Evolutionary conservation across 1,140 invertebrate species (phyloP).

Genomic region (Euwallacea fornicatus): DNA sequence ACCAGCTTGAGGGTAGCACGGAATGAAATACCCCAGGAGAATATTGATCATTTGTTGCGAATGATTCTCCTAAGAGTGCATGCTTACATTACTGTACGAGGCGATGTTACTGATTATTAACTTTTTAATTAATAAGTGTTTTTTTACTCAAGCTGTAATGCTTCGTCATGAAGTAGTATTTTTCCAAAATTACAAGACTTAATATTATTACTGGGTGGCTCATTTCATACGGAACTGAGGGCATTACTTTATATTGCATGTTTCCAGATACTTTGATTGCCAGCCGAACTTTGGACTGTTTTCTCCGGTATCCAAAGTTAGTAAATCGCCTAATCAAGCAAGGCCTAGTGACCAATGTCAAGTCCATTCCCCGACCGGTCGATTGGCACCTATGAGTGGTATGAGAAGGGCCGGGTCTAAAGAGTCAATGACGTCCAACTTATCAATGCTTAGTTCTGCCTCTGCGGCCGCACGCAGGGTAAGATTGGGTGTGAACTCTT

Average conservation of each 20-base stretch:
- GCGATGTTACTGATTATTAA: too few species aligned
- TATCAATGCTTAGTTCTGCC: conserved; percentile 69
- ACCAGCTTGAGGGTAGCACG: background rate
- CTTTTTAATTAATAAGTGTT: too few species aligned
- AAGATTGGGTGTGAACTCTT: conserved; percentile 73
- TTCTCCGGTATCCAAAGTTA: conserved; percentile 86
- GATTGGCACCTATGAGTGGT: conserved; percentile 56
- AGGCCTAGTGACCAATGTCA: conserved; percentile 63
- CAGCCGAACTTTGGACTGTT: conserved; percentile 88
- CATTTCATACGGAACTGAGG: too few species aligned
- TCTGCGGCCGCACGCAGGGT: conserved; percentile 55
- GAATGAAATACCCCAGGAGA: too few species aligned
- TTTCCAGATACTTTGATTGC: conserved; percentile 91
- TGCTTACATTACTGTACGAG: too few species aligned
- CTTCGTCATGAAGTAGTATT: too few species aligned
- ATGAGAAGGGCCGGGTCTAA: conserved; percentile 76
- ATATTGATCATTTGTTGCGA: too few species aligned
- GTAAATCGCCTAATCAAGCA: conserved; percentile 75
- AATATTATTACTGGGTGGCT: too few species aligned
- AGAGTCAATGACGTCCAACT: conserved; percentile 80
- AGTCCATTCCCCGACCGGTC: conserved; percentile 62
- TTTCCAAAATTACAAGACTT: too few species aligned
- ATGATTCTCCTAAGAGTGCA: too few species aligned
- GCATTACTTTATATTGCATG: too few species aligned
- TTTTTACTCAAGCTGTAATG: too few species aligned